Evolutionary conservation across 2,888 invertebrate genomes (phyloP).

Genomic region (Oxytorus armatus): DNA sequence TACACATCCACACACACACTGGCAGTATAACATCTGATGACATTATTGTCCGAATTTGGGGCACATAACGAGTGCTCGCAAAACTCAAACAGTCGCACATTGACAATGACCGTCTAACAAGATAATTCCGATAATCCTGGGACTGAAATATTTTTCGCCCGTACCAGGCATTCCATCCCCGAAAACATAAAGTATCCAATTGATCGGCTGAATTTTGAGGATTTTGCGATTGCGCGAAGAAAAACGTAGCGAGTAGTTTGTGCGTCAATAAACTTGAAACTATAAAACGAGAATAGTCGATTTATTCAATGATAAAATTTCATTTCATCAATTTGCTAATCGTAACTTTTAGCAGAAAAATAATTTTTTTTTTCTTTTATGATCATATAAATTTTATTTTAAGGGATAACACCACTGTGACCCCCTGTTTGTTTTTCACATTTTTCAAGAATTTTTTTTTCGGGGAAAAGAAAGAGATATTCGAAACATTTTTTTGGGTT

Average conservation of each 20-base stretch:
- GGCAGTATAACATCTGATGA: not conserved
- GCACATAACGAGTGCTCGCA: not conserved
- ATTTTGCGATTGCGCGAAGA: not conserved
- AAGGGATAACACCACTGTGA: too few relatives aligned
- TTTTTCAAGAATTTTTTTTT: too few relatives aligned
- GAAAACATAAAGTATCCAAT: slow-evolving; percentile 13
- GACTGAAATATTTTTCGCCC: slow-evolving; percentile 1
- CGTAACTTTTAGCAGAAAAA: too few relatives aligned
- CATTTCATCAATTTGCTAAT: too few relatives aligned
- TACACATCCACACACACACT: too few relatives aligned
- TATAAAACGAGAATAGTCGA: not conserved
- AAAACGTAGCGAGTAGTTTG: not conserved
- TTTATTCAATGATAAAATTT: too few relatives aligned
- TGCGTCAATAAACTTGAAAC: not conserved
- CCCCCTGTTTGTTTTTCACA: too few relatives aligned
- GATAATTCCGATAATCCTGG: slow-evolving; percentile 2
- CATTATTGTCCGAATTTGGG: not conserved
- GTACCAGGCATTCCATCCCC: not conserved
- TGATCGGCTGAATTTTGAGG: not conserved
- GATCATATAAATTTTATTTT: too few relatives aligned
- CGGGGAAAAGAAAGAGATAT: too few relatives aligned
- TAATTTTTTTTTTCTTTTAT: too few relatives aligned
- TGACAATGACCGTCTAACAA: not conserved
- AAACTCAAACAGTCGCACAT: not conserved
- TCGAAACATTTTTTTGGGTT: too few relatives aligned